Evolutionary conservation across 2,113 vertebrate species (phyloP).

Genomic region (Chaetodon trifascialis): DNA sequence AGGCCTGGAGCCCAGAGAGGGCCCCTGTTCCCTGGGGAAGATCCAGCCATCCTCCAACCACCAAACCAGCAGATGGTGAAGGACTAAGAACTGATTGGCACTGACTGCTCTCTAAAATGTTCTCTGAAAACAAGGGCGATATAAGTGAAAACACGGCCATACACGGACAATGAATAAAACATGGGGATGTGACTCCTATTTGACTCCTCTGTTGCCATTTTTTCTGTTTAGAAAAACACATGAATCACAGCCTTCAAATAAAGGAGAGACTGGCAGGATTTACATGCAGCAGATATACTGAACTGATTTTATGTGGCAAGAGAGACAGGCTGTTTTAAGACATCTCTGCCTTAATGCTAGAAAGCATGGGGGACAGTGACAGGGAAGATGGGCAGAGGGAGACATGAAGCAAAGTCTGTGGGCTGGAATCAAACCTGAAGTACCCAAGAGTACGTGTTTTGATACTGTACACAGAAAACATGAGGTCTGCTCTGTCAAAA

Average conservation of each 20-base stretch:
- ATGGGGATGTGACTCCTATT: slow-evolving; percentile 74
- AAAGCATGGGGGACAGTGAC: slow-evolving; percentile 26
- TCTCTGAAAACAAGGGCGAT: slow-evolving; percentile 59
- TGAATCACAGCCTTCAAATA: slow-evolving; percentile 33
- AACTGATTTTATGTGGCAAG: slow-evolving; percentile 43
- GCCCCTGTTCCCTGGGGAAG: slow-evolving; percentile 56
- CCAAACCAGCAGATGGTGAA: slow-evolving; percentile 64
- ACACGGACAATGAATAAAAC: slow-evolving; percentile 78
- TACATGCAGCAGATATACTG: slow-evolving; percentile 29
- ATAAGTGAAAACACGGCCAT: slow-evolving; percentile 66
- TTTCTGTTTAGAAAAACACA: slow-evolving; percentile 11
- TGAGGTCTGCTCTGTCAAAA: slow-evolving; percentile 19
- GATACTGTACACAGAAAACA: slow-evolving; percentile 29
- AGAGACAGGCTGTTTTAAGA: slow-evolving; percentile 33
- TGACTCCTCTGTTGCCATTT: slow-evolving; percentile 61
- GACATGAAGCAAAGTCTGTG: slow-evolving; percentile 45
- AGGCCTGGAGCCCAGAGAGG: slow-evolving; percentile 54
- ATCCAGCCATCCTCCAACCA: slow-evolving; percentile 49
- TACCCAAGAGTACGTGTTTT: slow-evolving; percentile 23
- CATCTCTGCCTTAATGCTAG: slow-evolving; percentile 34
- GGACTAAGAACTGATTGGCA: slow-evolving; percentile 45
- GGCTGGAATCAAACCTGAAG: slow-evolving; percentile 38
- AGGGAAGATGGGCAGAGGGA: slow-evolving; percentile 30
- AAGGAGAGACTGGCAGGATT: slow-evolving; percentile 30
- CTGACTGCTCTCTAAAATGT: slow-evolving; percentile 25